phyloP scores from a whole-genome alignment of 2,888 invertebrate genomes.

The Hypena proboscidalis region DNA sequence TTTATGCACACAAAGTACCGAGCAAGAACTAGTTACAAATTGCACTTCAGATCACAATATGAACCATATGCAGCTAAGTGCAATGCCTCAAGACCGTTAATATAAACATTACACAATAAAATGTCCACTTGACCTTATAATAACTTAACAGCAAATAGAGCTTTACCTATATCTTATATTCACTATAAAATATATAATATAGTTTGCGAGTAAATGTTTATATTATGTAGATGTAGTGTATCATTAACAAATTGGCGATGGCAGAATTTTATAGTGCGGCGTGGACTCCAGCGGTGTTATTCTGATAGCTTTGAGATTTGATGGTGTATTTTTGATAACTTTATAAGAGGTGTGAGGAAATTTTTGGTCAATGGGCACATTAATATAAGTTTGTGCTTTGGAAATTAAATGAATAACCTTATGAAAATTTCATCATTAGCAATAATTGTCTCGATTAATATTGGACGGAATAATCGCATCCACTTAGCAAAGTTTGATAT shows the following conservation, averaged over 20 bases:
- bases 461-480: too few relatives aligned
- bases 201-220: constrained; percentile 58
- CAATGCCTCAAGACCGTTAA: background rate
- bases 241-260: constrained; percentile 78
- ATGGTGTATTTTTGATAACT: background rate
- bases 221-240: constrained; percentile 63
- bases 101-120: constrained; percentile 18
- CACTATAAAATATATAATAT: constrained; percentile 35
- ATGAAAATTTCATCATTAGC: too few relatives aligned
- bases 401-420: too few relatives aligned
- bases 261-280: constrained; percentile 53
- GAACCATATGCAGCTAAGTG: background rate
- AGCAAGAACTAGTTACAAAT: background rate
- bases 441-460: too few relatives aligned
- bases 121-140: constrained; percentile 23
- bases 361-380: too few relatives aligned
- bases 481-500: too few relatives aligned
- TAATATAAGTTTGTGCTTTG: too few relatives aligned
- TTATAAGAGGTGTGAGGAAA: too few relatives aligned
- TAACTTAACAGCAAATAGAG: constrained; percentile 20
- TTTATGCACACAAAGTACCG: too few relatives aligned
- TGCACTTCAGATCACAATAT: background rate
- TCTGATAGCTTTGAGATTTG: constrained; percentile 25
- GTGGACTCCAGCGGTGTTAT: constrained; percentile 31
- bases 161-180: constrained; percentile 33